Evolutionary conservation across 2,888 invertebrate genomes (phyloP), one percentile per base, ranked within the genome.

Genomic region (Micoletzkya japonica): DNA sequence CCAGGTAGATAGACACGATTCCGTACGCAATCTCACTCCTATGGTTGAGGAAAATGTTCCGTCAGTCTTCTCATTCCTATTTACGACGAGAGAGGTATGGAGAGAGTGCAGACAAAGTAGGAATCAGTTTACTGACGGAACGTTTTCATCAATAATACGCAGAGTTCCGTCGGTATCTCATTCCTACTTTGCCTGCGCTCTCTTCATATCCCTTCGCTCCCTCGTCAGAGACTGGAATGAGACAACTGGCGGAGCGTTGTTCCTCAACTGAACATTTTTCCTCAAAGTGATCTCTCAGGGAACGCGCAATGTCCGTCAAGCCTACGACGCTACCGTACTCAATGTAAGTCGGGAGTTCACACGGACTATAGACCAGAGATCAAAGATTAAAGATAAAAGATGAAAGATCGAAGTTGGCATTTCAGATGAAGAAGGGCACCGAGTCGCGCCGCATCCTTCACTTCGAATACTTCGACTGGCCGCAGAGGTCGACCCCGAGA

Each of bases 391-490:
- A 44, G 44, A 44, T 10, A 44, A 14, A 20, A 44, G 20, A 44
- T 44, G 44, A 44, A 44, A 14, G 44, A 44, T 14, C 20, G 44
- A 44, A 44, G n/a, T n/a, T n/a, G 44, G 44, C n/a, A n/a, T 20
- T 44, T 37, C 54, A 10, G 17, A 17, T 66, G 36, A 54, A 52
- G 20, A 66, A 66, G 28, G 64, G 64, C 17, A 26, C 30, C 4
- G 64, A 66, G 32, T 37, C 52, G 52, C 39, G 64, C 39, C 52
- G 36, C 34, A 54, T 66, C 49, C 20, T 66, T 28, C 64, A 66
- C 20, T 66, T 66, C 28, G 64, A 66, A 14, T 66, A 66, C 64
- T 66, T 54, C 28, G 64, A 66, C 37, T 66, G 64, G 64, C 64
- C 64, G 20, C 37, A 44, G 26, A 54, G 37, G 54, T 26, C 36